Percentiles rank a stretch among this genome's conserved stretches.
These are phyloP conservation scores for Prionailurus viverrinus DNA, from an alignment of 2,113 vertebrate genomes.

Conservation along the genomic window DNA sequence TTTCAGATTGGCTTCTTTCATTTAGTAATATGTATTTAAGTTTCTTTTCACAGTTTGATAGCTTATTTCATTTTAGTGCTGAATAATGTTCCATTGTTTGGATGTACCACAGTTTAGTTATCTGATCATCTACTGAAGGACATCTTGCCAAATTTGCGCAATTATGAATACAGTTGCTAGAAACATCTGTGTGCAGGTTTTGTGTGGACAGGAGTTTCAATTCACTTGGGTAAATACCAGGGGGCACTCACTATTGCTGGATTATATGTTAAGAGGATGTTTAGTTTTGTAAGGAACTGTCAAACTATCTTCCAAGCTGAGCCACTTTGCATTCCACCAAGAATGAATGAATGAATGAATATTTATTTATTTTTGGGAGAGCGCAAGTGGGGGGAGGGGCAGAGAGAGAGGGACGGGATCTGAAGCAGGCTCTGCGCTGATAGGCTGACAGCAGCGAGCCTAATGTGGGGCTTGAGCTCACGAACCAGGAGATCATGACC, in stretches of 20 bases:
- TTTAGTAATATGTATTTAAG: background rate
- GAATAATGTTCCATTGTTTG: background rate
- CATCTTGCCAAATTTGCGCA: background rate
- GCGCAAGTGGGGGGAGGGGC: too few species aligned
- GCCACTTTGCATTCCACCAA: background rate
- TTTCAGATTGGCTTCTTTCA: conserved; percentile 17
- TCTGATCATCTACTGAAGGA: background rate
- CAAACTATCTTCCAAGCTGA: background rate
- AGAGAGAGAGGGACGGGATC: too few species aligned
- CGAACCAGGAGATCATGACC: too few species aligned
- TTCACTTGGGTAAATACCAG: background rate
- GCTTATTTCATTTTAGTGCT: background rate
- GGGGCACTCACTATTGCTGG: background rate
- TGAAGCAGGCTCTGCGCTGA: too few species aligned
- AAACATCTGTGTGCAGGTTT: background rate
- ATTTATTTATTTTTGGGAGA: too few species aligned
- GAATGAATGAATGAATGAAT: background rate
- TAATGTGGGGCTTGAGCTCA: too few species aligned
- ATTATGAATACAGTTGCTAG: background rate
- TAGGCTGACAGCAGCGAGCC: too few species aligned
- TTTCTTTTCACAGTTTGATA: background rate
- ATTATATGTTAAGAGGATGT: background rate
- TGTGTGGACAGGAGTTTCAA: background rate
- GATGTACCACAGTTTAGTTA: background rate
- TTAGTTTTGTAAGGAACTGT: background rate